Evolutionary conservation across 2,888 invertebrate species (phyloP), one percentile per base, ranked within the genome.

Genomic region (Ommatoiulus sabulosus): DNA sequence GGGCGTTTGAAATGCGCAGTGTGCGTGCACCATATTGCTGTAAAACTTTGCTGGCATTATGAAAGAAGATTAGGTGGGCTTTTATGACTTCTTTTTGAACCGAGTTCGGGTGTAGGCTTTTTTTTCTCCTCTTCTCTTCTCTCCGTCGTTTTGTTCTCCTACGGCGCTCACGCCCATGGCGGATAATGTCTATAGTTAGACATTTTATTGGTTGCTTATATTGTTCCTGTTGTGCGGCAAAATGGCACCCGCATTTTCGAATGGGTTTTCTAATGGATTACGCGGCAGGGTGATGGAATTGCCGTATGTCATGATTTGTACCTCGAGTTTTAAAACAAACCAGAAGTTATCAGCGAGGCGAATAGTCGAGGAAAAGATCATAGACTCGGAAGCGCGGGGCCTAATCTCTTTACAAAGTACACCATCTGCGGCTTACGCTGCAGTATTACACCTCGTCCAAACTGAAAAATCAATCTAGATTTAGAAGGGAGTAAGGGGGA

Each of bases 21-120:
- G 80, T 80, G 80, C 24, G 72, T 72, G 72, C 72, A 72, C 20
- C 72, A 20, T 72, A 72, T 72, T 80, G 80, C 80, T 80, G 80
- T 80, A 80, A 80, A 80, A 80, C 80, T 80, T 80, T 80, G 80
- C 80, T 80, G 80, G 80, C 80, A 80, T 80, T 80, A 80, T 80
- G 80, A 80, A 80, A 80, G 80, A 80, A 80, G 80, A 80, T 80
- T 80, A 80, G 80, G 80, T 80, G 35, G 80, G 80, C 35, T 80
- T 80, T 80, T 80, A 80, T 80, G 80, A 80, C 80, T 80, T 80
- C 80, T 24, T 35, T 80, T 80, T 80, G 80, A 80, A 80, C 80
- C 35, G 80, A 35, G 24, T 80, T 80, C 15, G 80, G n/a, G 24
- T 10, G 3, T 20, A 20, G 80, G 35, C 80, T n/a, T 63, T 63